phyloP scores from a whole-genome alignment of 2,888 invertebrate species.

The Pasiphila rectangulata region DNA sequence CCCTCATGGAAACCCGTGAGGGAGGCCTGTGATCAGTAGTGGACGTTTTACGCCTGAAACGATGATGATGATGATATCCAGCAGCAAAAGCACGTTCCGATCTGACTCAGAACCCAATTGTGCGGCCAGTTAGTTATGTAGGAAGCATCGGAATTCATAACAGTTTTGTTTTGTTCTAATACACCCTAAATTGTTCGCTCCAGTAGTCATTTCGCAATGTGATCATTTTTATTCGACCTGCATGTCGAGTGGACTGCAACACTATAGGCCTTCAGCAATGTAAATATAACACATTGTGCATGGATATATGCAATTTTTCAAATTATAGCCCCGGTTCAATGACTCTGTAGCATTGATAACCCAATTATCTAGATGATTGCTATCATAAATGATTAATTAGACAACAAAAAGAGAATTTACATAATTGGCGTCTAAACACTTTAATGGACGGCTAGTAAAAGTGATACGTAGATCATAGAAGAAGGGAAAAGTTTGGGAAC shows the following conservation, averaged over 20 bases:
- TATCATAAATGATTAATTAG: constrained; percentile 11
- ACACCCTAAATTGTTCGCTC: constrained; percentile 37
- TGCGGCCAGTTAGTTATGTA: too few species aligned
- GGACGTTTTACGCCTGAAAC: too few species aligned
- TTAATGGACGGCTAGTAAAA: constrained; percentile 30
- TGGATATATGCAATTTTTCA: not conserved
- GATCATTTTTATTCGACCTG: constrained; percentile 43
- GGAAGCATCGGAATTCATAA: too few species aligned
- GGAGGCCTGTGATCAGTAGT: too few species aligned
- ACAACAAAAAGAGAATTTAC: constrained; percentile 17
- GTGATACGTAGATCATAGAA: constrained; percentile 28
- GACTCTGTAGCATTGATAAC: constrained; percentile 12
- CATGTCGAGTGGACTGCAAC: constrained; percentile 43
- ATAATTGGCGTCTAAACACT: constrained; percentile 28
- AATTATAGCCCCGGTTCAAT: constrained; percentile 7
- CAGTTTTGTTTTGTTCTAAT: constrained; percentile 19
- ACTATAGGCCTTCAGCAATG: constrained; percentile 20
- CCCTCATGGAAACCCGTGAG: too few species aligned
- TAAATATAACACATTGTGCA: constrained; percentile 3
- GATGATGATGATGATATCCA: too few species aligned
- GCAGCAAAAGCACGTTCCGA: too few species aligned
- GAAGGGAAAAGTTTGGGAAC: constrained; percentile 31
- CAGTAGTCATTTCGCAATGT: constrained; percentile 45
- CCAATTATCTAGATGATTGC: constrained; percentile 14
- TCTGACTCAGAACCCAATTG: too few species aligned